A percentile compares a stretch with the other conserved stretches of the same genome.
These are phyloP conservation scores for Trachelus stipa DNA, from an alignment of 2,888 invertebrate genomes.

Conservation along the genomic window DNA sequence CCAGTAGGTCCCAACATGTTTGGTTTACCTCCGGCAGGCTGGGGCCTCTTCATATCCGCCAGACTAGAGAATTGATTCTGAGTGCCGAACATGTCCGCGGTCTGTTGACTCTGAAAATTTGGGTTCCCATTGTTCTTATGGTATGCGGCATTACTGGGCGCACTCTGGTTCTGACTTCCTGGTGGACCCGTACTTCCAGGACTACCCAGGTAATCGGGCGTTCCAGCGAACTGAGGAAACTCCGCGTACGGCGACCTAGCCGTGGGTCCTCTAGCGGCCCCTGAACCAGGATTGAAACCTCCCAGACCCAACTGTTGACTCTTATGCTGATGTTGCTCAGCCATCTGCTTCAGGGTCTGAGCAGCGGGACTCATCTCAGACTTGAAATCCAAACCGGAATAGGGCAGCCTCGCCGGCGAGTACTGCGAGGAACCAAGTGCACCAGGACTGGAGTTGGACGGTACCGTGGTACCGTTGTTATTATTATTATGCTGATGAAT, in stretches of 20 bases:
- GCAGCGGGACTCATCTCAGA: constrained; percentile 90
- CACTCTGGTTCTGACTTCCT: constrained; percentile 50
- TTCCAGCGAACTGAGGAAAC: constrained; percentile 70
- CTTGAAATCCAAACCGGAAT: constrained; percentile 68
- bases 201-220: constrained; percentile 67
- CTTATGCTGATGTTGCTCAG: constrained; percentile 95
- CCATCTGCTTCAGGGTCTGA: constrained; percentile 96
- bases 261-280: constrained; percentile 54
- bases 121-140: constrained; percentile 58
- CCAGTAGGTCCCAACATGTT: constrained; percentile 59
- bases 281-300: constrained; percentile 67
- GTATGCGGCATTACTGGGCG: constrained; percentile 47
- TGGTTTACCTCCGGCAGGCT: constrained; percentile 59
- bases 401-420: constrained; percentile 67
- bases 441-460: constrained; percentile 60
- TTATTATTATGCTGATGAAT: constrained; percentile 49
- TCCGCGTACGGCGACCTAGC: constrained; percentile 73
- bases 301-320: constrained; percentile 75
- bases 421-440: constrained; percentile 68
- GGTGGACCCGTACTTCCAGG: constrained; percentile 62
- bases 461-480: constrained; percentile 40
- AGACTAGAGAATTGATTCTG: constrained; percentile 54
- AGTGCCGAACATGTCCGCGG: constrained; percentile 51
- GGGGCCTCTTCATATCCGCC: constrained; percentile 66
- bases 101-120: constrained; percentile 33